phyloP scores from a whole-genome alignment of 2,797 vertebrate species.

The Oophaga sylvatica region DNA sequence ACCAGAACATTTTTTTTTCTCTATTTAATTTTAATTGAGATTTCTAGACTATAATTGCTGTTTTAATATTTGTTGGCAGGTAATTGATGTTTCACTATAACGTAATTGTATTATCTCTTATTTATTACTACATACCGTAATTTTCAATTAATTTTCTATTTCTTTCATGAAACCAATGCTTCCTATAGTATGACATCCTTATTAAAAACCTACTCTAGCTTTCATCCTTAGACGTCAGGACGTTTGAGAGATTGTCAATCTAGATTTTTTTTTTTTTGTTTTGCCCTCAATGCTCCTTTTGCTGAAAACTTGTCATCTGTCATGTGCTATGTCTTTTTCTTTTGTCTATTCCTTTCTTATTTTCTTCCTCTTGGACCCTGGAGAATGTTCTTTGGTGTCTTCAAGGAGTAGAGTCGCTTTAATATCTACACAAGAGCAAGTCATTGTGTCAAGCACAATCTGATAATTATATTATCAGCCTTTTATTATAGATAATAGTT shows the following conservation, averaged over 20 bases:
- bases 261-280: background rate
- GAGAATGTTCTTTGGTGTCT: background rate
- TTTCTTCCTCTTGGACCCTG: background rate
- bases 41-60: background rate
- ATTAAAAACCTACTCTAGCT: background rate
- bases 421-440: constrained; percentile 10
- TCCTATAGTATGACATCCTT: background rate
- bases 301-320: constrained; percentile 22
- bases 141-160: background rate
- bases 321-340: constrained; percentile 19
- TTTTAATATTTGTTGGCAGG: background rate
- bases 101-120: background rate
- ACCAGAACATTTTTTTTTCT: too few relatives aligned
- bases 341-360: constrained; percentile 5
- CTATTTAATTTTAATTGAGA: background rate
- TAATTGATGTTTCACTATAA: background rate
- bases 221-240: background rate
- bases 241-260: constrained; percentile 2
- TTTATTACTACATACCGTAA: background rate
- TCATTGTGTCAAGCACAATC: background rate
- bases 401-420: background rate
- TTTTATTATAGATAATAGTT: background rate
- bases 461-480: background rate
- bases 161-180: background rate
- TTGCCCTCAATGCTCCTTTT: constrained; percentile 11